Conservation (phyloP, 2,113 vertebrate genomes). For the Thomomys bottae region DNA sequence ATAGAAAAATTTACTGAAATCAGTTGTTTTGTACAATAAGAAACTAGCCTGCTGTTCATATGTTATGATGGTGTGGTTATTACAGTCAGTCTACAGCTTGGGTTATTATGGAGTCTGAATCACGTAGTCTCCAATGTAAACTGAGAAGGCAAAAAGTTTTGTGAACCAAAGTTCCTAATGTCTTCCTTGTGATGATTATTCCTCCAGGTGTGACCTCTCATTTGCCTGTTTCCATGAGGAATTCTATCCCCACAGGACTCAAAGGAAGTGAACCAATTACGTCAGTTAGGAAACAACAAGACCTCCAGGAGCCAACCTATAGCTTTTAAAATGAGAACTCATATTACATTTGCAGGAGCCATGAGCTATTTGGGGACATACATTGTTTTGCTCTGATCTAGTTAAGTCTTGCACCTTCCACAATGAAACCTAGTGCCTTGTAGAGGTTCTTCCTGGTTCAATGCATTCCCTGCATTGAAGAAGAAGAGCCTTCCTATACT, state of each 20-base stretch:
- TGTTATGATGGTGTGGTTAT: neutral
- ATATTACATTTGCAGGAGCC: neutral
- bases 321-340: neutral
- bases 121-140: neutral
- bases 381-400: too few species aligned
- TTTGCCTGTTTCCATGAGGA: neutral
- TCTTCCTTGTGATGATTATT: neutral
- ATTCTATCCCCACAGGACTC: neutral
- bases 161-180: neutral
- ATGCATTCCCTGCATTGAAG: neutral
- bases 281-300: neutral
- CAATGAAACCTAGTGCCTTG: neutral
- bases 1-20: too few species aligned
- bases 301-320: neutral
- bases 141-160: neutral
- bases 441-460: neutral
- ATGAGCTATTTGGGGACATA: neutral
- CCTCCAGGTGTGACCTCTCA: conserved; percentile 8
- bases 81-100: neutral
- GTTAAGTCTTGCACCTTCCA: neutral
- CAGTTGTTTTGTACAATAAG: too few species aligned
- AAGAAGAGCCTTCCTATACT: neutral
- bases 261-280: neutral
- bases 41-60: too few species aligned
- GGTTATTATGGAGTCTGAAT: neutral